These are phyloP conservation scores for Bacillus rossius DNA, from an alignment of 1,140 invertebrate genomes.

Conservation along the genomic window DNA sequence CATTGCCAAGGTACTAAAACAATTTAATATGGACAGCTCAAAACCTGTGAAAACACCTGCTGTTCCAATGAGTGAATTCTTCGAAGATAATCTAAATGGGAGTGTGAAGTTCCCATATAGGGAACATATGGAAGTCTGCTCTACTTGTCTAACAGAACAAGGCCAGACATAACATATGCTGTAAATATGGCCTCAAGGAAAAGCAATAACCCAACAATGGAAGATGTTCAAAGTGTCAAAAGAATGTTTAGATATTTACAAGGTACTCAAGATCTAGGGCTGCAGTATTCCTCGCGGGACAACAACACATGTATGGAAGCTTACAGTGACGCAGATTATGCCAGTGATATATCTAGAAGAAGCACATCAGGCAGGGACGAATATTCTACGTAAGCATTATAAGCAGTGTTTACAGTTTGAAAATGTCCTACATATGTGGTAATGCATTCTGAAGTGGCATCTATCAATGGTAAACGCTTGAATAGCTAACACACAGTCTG, in stretches of 20 bases:
- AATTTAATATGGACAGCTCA: slow-evolving; percentile 19
- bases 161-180: slow-evolving; percentile 36
- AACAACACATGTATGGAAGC: background rate
- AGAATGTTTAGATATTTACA: slow-evolving; percentile 39
- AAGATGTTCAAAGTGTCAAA: slow-evolving; percentile 37
- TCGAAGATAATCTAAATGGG: background rate
- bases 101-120: slow-evolving; percentile 22
- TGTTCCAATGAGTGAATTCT: background rate
- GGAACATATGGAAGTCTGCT: slow-evolving; percentile 31
- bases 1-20: slow-evolving; percentile 19
- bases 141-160: slow-evolving; percentile 32
- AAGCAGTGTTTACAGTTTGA: too few relatives aligned
- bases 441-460: too few relatives aligned
- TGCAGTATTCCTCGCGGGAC: background rate
- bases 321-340: slow-evolving; percentile 24
- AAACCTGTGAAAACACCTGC: slow-evolving; percentile 23
- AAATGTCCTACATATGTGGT: too few relatives aligned
- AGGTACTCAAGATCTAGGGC: slow-evolving; percentile 30
- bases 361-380: too few relatives aligned
- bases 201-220: slow-evolving; percentile 21
- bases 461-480: too few relatives aligned
- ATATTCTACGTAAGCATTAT: too few relatives aligned
- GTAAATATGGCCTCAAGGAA: slow-evolving; percentile 30
- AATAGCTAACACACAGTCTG: too few relatives aligned
- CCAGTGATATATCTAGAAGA: slow-evolving; percentile 1